Percentiles rank a stretch among this genome's conserved stretches.
phyloP scores from a whole-genome alignment of 2,888 invertebrate genomes.

The Drosophila vallismaia region DNA sequence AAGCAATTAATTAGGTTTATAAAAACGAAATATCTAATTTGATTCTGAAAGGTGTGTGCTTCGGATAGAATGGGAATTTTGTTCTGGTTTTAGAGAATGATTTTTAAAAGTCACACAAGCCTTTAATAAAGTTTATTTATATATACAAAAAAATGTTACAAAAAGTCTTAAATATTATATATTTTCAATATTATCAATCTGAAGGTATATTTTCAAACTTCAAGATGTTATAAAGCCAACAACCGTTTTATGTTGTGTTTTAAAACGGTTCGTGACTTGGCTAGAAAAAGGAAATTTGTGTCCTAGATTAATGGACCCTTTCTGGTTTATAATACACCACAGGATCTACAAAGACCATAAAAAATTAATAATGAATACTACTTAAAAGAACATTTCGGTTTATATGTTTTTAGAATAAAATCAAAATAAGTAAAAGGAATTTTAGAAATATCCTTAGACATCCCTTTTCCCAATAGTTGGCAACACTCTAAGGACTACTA shows the following conservation, averaged over 20 bases:
- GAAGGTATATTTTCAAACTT: too few species aligned
- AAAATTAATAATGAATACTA: not conserved
- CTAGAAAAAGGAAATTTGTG: not conserved
- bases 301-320: not conserved
- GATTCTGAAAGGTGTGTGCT: slow-evolving; percentile 4
- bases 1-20: not conserved
- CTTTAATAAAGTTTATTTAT: too few species aligned
- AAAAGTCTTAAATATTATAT: too few species aligned
- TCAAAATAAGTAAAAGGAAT: not conserved
- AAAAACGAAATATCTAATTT: not conserved
- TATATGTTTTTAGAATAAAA: not conserved
- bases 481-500: slow-evolving; percentile 33
- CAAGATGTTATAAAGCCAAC: too few species aligned
- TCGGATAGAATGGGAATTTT: not conserved
- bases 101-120: not conserved
- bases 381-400: not conserved
- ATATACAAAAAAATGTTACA: too few species aligned
- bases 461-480: slow-evolving; percentile 40
- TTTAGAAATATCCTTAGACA: slow-evolving; percentile 6
- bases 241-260: not conserved
- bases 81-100: not conserved
- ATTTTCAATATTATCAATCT: too few species aligned
- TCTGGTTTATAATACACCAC: not conserved
- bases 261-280: not conserved
- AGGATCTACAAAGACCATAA: not conserved